Percentiles rank a stretch among this genome's conserved stretches.
Evolutionary conservation across 2,797 vertebrate species (phyloP).

Genomic region (Aeoliscus strigatus): DNA sequence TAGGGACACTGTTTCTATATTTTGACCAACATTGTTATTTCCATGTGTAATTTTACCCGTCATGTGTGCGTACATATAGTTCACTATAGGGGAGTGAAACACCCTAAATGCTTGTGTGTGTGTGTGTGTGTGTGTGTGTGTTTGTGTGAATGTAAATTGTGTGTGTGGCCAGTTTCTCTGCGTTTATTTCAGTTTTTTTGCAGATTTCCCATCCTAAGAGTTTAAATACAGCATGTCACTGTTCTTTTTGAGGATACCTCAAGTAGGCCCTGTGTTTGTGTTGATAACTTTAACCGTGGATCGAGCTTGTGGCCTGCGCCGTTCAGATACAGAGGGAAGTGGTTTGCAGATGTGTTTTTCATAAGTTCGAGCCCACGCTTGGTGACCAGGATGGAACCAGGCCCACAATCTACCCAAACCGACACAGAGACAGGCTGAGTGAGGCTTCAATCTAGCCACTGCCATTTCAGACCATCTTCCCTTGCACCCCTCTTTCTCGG

Average conservation of each 20-base stretch:
- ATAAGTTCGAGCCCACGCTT: slow-evolving; percentile 40
- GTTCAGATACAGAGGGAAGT: slow-evolving; percentile 44
- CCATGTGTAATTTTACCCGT: slow-evolving; percentile 60
- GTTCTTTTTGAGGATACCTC: slow-evolving; percentile 31
- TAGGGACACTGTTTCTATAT: slow-evolving; percentile 58
- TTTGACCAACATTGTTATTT: slow-evolving; percentile 54
- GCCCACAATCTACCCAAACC: slow-evolving; percentile 64
- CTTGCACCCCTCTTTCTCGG: slow-evolving; percentile 24
- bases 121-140: slow-evolving; percentile 33
- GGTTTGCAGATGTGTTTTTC: slow-evolving; percentile 50
- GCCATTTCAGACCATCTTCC: slow-evolving; percentile 34
- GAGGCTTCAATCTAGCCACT: slow-evolving; percentile 36
- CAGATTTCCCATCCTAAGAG: slow-evolving; percentile 39
- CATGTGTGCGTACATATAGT: slow-evolving; percentile 39
- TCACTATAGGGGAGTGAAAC: slow-evolving; percentile 28
- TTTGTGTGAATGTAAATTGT: slow-evolving; percentile 29
- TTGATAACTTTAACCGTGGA: slow-evolving; percentile 54
- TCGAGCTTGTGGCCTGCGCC: slow-evolving; percentile 36
- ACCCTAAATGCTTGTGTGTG: slow-evolving; percentile 24
- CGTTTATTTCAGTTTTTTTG: slow-evolving; percentile 40
- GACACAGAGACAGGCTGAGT: slow-evolving; percentile 39
- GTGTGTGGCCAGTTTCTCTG: slow-evolving; percentile 36
- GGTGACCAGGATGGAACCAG: slow-evolving; percentile 54
- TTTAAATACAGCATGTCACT: slow-evolving; percentile 44
- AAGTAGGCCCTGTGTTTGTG: slow-evolving; percentile 30